A percentile compares a stretch with the other conserved stretches of the same genome.
Conservation (phyloP, 1,140 invertebrate species). For the Megalopta genalis region DNA sequence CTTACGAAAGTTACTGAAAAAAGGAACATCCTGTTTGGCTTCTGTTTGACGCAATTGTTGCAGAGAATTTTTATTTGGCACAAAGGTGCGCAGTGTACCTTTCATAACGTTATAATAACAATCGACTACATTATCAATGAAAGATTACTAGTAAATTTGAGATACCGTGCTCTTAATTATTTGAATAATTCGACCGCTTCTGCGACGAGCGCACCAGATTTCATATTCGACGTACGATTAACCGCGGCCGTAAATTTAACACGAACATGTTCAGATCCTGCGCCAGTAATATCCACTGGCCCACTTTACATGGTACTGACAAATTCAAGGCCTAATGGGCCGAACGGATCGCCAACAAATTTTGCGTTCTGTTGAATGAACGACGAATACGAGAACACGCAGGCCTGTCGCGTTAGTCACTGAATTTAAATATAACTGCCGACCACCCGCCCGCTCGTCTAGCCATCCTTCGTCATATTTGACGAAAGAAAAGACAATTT, state of each 20-base stretch:
- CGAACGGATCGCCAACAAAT: conserved; percentile 38
- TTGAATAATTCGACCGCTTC: too few species aligned
- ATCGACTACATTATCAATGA: too few species aligned
- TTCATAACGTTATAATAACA: too few species aligned
- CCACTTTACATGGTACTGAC: conserved; percentile 29
- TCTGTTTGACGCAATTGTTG: too few species aligned
- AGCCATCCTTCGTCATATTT: conserved; percentile 24
- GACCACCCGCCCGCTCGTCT: conserved; percentile 26
- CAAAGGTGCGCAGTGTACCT: too few species aligned
- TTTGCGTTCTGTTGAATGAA: conserved; percentile 59
- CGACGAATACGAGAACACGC: conserved; percentile 3
- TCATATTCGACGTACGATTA: background rate
- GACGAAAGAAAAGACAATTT: background rate
- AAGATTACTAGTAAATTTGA: too few species aligned
- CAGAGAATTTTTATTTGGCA: too few species aligned
- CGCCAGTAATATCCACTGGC: background rate
- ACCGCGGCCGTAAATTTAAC: background rate
- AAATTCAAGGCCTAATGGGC: conserved; percentile 27
- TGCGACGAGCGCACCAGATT: background rate
- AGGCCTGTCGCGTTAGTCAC: conserved; percentile 50
- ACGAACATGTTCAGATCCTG: background rate
- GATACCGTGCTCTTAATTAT: too few species aligned
- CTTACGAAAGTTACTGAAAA: too few species aligned
- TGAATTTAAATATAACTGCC: conserved; percentile 47
- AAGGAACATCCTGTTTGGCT: too few species aligned